These are phyloP conservation scores for Eupeodes latifasciatus DNA, from an alignment of 2,888 invertebrate species.

Conservation along the genomic window DNA sequence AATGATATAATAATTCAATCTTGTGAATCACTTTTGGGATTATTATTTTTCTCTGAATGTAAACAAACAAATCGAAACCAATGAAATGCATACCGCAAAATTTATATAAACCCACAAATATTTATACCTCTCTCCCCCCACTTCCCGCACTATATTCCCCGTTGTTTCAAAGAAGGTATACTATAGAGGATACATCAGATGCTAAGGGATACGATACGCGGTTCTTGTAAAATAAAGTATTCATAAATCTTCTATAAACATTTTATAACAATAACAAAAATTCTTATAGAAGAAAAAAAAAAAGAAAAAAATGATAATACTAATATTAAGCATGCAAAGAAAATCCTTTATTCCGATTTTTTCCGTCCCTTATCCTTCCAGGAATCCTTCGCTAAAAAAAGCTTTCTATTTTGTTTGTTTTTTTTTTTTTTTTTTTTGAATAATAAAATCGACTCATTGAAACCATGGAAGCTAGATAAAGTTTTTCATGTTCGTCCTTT, in stretches of 20 bases:
- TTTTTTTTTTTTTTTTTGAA: constrained; percentile 24
- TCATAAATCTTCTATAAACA: constrained; percentile 32
- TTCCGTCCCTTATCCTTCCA: constrained; percentile 15
- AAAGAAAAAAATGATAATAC: constrained; percentile 66
- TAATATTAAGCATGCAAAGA: constrained; percentile 66
- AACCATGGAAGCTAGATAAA: constrained; percentile 56
- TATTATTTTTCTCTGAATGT: constrained; percentile 74
- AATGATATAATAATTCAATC: constrained; percentile 74
- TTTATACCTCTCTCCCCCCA: not conserved
- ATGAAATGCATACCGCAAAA: constrained; percentile 56
- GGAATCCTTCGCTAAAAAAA: constrained; percentile 7
- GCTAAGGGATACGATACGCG: constrained; percentile 50
- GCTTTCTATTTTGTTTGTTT: constrained; percentile 16
- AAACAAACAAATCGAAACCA: constrained; percentile 73
- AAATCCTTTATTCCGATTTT: constrained; percentile 70
- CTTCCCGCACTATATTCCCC: not conserved
- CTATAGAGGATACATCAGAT: constrained; percentile 13
- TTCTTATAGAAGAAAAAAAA: constrained; percentile 19
- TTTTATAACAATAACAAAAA: constrained; percentile 47
- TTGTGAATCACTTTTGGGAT: constrained; percentile 73
- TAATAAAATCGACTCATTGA: constrained; percentile 58
- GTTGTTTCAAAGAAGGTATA: no score
- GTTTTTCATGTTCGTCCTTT: constrained; percentile 5
- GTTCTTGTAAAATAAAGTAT: constrained; percentile 19
- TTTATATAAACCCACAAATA: constrained; percentile 13